phyloP scores from a whole-genome alignment of 2,797 vertebrate genomes.

The Mormyrus proboscirostris region DNA sequence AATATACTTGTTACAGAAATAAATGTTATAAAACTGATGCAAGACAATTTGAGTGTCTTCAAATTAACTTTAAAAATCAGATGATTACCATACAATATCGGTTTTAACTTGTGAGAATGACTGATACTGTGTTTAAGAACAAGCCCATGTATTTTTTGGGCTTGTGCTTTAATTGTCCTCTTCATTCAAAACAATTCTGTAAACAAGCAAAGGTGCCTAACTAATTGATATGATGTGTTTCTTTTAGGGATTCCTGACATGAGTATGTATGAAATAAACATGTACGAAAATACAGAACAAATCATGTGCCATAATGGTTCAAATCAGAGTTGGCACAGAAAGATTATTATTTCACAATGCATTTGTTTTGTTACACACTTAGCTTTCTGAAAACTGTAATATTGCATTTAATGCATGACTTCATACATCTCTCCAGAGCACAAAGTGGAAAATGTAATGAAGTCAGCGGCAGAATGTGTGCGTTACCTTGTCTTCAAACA shows the following conservation, averaged over 20 bases:
- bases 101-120: background rate
- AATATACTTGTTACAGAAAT: too few relatives aligned
- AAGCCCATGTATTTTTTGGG: background rate
- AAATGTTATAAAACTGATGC: background rate
- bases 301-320: background rate
- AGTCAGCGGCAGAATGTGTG: background rate
- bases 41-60: background rate
- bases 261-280: background rate
- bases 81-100: too few relatives aligned
- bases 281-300: background rate
- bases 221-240: background rate
- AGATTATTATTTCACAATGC: background rate
- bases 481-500: constrained; percentile 67
- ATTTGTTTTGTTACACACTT: background rate
- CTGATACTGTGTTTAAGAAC: background rate
- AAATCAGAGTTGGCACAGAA: background rate
- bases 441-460: background rate
- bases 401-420: background rate
- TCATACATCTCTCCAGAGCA: background rate
- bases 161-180: background rate
- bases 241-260: background rate
- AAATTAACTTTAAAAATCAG: background rate
- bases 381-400: background rate
- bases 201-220: background rate
- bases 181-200: background rate